Evolutionary conservation across 35 echinoderm and acorn worm genomes (phyloP).

Genomic region (Apostichopus californicus): DNA sequence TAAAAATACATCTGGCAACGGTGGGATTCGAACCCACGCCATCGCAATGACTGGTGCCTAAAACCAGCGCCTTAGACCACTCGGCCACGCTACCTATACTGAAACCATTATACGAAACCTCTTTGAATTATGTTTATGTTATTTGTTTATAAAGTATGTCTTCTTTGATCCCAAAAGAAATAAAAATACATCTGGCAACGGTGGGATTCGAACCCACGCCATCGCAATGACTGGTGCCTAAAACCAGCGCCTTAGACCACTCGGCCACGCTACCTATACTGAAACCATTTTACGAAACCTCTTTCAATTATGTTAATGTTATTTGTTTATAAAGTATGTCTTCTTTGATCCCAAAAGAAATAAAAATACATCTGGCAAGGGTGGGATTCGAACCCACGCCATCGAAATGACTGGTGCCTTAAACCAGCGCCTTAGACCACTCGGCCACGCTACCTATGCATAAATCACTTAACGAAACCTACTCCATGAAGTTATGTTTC

Average conservation of each 20-base stretch:
- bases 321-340: too few species aligned
- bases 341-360: too few species aligned
- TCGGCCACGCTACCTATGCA: conserved; percentile 90
- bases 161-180: too few species aligned
- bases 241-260: conserved; percentile 89
- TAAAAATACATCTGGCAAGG: conserved; percentile 64
- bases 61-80: conserved; percentile 99
- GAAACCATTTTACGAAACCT: too few species aligned
- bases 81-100: conserved; percentile 91
- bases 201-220: conserved; percentile 99
- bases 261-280: too few species aligned
- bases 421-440: conserved; percentile 99
- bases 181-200: conserved; percentile 33
- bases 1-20: conserved; percentile 33
- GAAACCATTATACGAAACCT: too few species aligned
- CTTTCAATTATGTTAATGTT: too few species aligned
- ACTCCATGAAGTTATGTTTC: too few species aligned
- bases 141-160: too few species aligned
- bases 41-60: conserved; percentile 99
- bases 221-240: conserved; percentile 99
- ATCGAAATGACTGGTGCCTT: conserved; percentile 99
- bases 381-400: conserved; percentile 99
- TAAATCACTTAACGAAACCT: too few species aligned
- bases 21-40: conserved; percentile 99
- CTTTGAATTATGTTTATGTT: too few species aligned